Evolutionary conservation across 2,113 vertebrate species (phyloP), one percentile per base, ranked within the genome.

Genomic region (Tretioscincus oriximinensis): DNA sequence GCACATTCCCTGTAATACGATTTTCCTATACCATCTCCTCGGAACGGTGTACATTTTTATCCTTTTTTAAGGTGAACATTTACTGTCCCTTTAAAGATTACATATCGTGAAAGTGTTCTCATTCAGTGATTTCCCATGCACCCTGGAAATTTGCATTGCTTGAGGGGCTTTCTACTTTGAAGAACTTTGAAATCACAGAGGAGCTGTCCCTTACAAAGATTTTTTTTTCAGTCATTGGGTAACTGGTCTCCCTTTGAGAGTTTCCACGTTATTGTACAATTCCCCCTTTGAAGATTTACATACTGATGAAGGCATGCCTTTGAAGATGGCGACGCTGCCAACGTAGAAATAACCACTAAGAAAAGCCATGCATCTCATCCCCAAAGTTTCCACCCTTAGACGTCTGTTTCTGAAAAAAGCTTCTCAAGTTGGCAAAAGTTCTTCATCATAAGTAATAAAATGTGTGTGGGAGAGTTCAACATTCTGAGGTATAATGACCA

Each of bases 251-350:
- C 81, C 80, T 92, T 89, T 90, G 90, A 92, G 85, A 90, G 73
- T 85, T 76, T 86, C 84, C 88, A 72, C 84, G 82, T 87, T 87
- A 81, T 87, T 90, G 77, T 92, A 87, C 86, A 88, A 90, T 88
- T 88, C 84, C 77, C 77, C 49, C 88, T 93, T 92, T 93, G 90
- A 93, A 93, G 87, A 92, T 92, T 90, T 92, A 67, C 88, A 91
- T 92, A 90, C 69, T 90, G 88, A 92, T 89, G 88, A 86, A 83
- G 81, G 24, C 80, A 9, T 0, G 4, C 80, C 89, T 93, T 92
- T 93, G 90, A 93, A 92, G 92, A 90, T 89, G 88, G 89, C 69
- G 78, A 74, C 70, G 69, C 80, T 83, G 77, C 72, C 83, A 75
- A 18, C 82, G 79, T 0, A 0, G 65, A 67, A 89, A 14, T n/a